Conservation (phyloP, 2,113 vertebrate species). For the Polypterus senegalus region DNA sequence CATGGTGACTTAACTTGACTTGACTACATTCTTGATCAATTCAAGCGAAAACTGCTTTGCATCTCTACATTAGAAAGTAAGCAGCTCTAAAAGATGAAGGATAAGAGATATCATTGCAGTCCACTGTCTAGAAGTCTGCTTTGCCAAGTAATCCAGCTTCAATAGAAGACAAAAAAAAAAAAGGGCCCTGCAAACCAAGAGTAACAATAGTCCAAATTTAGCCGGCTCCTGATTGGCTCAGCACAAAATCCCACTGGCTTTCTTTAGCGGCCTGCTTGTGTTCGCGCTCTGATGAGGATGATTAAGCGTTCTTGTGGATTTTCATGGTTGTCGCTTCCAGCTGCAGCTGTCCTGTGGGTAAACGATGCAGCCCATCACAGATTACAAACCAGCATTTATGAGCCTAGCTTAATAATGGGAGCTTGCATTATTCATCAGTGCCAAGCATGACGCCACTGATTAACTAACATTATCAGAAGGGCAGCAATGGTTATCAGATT, state of each 20-base stretch:
- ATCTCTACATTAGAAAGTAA: too few species aligned
- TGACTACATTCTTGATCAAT: too few species aligned
- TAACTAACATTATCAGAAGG: conserved; percentile 17
- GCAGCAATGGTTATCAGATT: neutral
- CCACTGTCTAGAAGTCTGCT: too few species aligned
- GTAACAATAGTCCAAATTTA: neutral
- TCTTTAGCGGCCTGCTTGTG: neutral
- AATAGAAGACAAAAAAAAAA: neutral
- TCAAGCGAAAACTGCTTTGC: too few species aligned
- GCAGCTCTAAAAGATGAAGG: too few species aligned
- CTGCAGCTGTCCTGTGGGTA: neutral
- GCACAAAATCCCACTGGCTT: neutral
- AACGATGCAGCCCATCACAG: conserved; percentile 7
- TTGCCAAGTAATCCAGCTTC: too few species aligned
- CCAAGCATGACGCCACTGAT: conserved; percentile 28
- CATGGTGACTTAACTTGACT: too few species aligned
- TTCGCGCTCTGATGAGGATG: neutral
- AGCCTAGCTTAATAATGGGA: conserved; percentile 16
- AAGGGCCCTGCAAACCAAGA: neutral
- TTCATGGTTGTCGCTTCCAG: neutral
- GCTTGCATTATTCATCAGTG: conserved; percentile 26
- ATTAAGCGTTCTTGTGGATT: neutral
- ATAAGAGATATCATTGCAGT: too few species aligned
- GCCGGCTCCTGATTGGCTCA: neutral
- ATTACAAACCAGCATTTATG: conserved; percentile 9